phyloP scores from a whole-genome alignment of 2,797 vertebrate species.

The Potorous gilbertii region DNA sequence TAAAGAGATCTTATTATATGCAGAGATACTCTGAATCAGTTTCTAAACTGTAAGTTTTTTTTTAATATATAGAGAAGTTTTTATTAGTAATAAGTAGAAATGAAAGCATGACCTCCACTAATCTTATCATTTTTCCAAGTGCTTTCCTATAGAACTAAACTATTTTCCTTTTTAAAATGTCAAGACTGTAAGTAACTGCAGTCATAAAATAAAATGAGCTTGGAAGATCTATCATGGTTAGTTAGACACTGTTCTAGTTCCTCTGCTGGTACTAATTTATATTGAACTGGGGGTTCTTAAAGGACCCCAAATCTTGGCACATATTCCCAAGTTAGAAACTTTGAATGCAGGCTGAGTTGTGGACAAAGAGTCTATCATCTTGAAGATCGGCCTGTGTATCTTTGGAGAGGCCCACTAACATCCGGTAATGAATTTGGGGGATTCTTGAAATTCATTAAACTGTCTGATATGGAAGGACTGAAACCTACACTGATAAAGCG shows the following conservation, averaged over 20 bases:
- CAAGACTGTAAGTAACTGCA: constrained; percentile 7
- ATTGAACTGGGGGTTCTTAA: neutral
- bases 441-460: neutral
- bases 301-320: neutral
- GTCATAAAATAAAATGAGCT: constrained; percentile 16
- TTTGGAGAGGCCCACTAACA: neutral
- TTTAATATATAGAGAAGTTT: constrained; percentile 5
- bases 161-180: constrained; percentile 34
- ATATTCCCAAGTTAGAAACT: neutral
- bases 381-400: neutral
- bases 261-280: neutral
- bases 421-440: neutral
- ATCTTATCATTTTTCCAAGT: constrained; percentile 4
- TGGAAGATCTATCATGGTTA: neutral
- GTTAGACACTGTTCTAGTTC: neutral
- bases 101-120: neutral
- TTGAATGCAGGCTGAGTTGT: neutral
- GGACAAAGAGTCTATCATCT: neutral
- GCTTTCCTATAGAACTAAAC: neutral
- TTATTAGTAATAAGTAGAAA: constrained; percentile 20
- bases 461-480: neutral
- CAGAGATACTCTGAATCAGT: neutral
- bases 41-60: neutral
- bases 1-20: neutral
- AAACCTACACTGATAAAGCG: neutral